Evolutionary conservation across 2,888 invertebrate species (phyloP).

Genomic region (Drosophila paracracens): DNA sequence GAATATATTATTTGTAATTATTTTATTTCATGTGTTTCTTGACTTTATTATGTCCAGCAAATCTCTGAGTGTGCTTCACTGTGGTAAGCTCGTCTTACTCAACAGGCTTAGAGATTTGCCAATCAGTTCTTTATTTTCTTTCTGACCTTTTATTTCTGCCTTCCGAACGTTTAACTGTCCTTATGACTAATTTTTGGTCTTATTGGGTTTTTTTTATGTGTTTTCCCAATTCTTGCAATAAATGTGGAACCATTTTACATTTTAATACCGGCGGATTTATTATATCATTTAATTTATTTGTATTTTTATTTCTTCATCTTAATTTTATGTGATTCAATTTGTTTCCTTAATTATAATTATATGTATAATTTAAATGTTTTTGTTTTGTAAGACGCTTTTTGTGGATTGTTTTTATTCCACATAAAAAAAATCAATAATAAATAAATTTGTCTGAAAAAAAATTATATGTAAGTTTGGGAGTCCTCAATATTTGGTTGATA

Average conservation of each 20-base stretch:
- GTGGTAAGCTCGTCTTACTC: background rate
- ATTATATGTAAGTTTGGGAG: background rate
- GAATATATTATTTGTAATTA: background rate
- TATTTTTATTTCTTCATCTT: background rate
- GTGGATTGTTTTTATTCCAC: background rate
- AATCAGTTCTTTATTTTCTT: background rate
- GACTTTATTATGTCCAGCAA: background rate
- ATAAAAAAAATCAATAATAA: background rate
- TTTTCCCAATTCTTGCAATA: background rate
- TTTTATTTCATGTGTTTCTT: background rate
- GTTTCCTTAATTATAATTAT: background rate
- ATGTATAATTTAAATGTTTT: too few species aligned
- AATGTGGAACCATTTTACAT: background rate
- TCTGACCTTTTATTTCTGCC: background rate
- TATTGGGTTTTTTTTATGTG: background rate
- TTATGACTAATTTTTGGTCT: background rate
- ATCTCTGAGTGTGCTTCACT: background rate
- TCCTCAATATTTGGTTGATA: too few species aligned
- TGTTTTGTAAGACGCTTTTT: background rate
- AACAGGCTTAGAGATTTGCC: background rate
- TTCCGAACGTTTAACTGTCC: background rate
- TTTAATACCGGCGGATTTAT: background rate
- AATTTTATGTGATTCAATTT: background rate
- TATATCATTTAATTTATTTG: background rate
- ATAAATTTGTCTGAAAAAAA: background rate